Conservation (phyloP, 2,797 vertebrate species). For the Halcyon badia region DNA sequence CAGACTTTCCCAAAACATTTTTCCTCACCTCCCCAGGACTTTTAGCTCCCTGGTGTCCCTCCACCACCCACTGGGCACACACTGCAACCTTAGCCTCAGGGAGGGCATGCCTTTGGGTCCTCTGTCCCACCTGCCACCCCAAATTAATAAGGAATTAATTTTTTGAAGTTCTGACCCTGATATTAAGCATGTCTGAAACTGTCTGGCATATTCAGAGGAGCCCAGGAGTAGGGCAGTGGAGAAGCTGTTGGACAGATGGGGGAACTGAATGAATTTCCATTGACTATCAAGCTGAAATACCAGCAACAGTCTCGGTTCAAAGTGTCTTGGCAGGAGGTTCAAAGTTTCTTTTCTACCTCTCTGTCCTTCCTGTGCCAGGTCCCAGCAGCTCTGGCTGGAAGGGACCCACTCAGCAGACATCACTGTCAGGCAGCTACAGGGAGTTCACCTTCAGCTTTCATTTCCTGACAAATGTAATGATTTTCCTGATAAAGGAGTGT, state of each 20-base stretch:
- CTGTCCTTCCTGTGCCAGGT: not conserved
- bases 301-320: not conserved
- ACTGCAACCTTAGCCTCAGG: not conserved
- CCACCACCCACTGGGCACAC: rapidly evolving
- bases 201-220: not conserved
- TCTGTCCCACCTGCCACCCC: not conserved
- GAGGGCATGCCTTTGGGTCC: not conserved
- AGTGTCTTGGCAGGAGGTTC: not conserved
- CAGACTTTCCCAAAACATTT: not conserved
- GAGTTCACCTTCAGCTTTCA: not conserved
- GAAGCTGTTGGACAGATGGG: not conserved
- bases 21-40: not conserved
- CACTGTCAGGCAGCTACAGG: not conserved
- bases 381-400: not conserved
- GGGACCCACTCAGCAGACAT: not conserved
- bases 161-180: not conserved
- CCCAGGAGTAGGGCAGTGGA: rapidly evolving
- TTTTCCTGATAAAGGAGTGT: not conserved
- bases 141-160: not conserved
- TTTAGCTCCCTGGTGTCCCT: not conserved
- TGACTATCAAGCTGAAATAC: not conserved
- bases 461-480: not conserved
- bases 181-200: not conserved
- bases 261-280: not conserved
- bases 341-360: not conserved